Conservation (phyloP, 1,140 invertebrate genomes). For the Lordiphosa collinella region DNA sequence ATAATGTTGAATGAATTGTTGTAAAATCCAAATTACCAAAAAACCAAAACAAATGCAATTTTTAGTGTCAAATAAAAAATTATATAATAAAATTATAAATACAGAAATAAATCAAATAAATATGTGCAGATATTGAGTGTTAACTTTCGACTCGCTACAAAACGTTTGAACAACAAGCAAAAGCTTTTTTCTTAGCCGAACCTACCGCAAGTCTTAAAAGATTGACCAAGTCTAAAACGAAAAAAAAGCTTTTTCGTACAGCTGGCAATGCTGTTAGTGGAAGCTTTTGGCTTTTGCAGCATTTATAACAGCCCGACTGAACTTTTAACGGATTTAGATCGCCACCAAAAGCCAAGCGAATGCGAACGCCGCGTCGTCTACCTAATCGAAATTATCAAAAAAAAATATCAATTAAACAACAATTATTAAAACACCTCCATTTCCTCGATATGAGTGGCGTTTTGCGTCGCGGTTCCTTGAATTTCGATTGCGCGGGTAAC, state of each 20-base stretch:
- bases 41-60: conserved; percentile 58
- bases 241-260: no score
- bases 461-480: conserved; percentile 70
- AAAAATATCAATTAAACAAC: conserved; percentile 12
- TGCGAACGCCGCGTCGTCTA: conserved; percentile 38
- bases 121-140: conserved; percentile 9
- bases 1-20: conserved; percentile 45
- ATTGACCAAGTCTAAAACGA: no score
- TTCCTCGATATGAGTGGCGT: conserved; percentile 65
- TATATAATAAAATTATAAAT: conserved; percentile 42
- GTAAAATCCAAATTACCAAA: conserved; percentile 69
- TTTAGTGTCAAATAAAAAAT: conserved; percentile 65
- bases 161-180: not conserved
- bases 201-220: conserved; percentile 3
- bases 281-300: conserved; percentile 49
- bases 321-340: conserved; percentile 72
- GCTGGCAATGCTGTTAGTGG: conserved; percentile 25
- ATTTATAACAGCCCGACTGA: conserved; percentile 51
- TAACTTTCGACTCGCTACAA: no score
- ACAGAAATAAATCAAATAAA: conserved; percentile 30
- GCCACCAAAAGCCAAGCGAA: conserved; percentile 42
- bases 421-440: conserved; percentile 1
- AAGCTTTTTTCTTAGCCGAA: not conserved
- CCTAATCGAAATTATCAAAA: conserved; percentile 22
- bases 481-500: conserved; percentile 58